Percentiles rank a stretch among this genome's conserved stretches.
phyloP scores from a whole-genome alignment of 1,140 invertebrate species.

The Mactra quadrangularis region DNA sequence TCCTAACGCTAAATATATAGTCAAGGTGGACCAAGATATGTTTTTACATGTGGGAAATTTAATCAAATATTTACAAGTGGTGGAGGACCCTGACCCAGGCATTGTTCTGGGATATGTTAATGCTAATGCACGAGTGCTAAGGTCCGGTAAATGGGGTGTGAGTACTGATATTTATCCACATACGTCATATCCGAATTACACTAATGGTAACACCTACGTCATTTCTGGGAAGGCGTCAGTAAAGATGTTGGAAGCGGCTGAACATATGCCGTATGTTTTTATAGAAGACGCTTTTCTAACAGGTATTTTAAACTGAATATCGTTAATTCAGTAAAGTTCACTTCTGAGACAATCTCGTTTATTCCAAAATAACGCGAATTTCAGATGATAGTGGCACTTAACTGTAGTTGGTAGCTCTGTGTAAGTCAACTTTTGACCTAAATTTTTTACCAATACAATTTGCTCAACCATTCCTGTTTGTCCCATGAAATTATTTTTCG shows the following conservation, averaged over 20 bases:
- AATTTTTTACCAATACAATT: too few species aligned
- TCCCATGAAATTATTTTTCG: too few species aligned
- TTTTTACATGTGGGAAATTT: slow-evolving; percentile 84
- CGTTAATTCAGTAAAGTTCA: too few species aligned
- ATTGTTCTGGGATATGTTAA: slow-evolving; percentile 3
- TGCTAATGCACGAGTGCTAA: neutral
- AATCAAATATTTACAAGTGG: slow-evolving; percentile 78
- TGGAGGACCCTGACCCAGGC: neutral
- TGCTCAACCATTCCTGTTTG: too few species aligned
- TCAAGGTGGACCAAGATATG: slow-evolving; percentile 85
- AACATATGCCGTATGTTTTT: slow-evolving; percentile 73
- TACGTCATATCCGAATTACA: slow-evolving; percentile 75
- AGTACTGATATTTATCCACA: slow-evolving; percentile 50
- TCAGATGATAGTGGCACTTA: too few species aligned
- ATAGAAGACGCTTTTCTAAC: slow-evolving; percentile 85
- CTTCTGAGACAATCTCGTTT: too few species aligned
- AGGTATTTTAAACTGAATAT: slow-evolving; percentile 65
- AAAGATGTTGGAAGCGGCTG: slow-evolving; percentile 66
- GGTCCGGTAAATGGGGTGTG: slow-evolving; percentile 31
- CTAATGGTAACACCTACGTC: slow-evolving; percentile 77
- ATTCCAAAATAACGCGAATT: too few species aligned
- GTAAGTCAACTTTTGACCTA: too few species aligned
- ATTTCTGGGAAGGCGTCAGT: slow-evolving; percentile 68
- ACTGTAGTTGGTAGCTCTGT: too few species aligned
- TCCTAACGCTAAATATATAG: slow-evolving; percentile 84